Conservation (phyloP, 2,797 vertebrate genomes). For the Streptopelia turtur region DNA sequence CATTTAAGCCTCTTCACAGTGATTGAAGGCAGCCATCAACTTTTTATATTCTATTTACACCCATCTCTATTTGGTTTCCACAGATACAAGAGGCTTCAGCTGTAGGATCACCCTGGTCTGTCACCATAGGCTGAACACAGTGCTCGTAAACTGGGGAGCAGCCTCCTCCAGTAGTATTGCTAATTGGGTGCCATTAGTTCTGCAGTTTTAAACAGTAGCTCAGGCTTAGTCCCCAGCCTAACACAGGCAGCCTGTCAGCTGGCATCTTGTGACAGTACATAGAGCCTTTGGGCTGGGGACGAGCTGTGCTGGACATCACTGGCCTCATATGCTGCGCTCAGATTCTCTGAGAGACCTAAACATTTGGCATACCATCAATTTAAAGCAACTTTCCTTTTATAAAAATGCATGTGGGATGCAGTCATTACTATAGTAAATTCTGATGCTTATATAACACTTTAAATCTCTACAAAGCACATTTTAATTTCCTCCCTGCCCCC, state of each 20-base stretch:
- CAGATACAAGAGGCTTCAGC: background rate
- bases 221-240: background rate
- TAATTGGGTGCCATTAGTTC: background rate
- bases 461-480: accelerated
- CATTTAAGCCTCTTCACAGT: background rate
- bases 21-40: background rate
- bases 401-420: background rate
- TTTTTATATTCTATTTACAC: background rate
- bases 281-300: background rate
- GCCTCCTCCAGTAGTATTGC: accelerated
- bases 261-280: background rate
- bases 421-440: background rate
- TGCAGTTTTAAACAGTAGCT: background rate
- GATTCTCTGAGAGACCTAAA: background rate
- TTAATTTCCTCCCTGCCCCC: background rate
- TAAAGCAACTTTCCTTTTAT: background rate
- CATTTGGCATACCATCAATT: background rate
- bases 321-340: background rate
- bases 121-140: background rate
- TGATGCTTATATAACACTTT: background rate
- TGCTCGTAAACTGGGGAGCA: background rate
- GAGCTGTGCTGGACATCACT: background rate
- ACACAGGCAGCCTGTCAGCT: accelerated
- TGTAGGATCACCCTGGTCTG: background rate
- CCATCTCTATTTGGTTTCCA: accelerated